Conservation (phyloP, 2,113 vertebrate species). For the Trachemys scripta region DNA sequence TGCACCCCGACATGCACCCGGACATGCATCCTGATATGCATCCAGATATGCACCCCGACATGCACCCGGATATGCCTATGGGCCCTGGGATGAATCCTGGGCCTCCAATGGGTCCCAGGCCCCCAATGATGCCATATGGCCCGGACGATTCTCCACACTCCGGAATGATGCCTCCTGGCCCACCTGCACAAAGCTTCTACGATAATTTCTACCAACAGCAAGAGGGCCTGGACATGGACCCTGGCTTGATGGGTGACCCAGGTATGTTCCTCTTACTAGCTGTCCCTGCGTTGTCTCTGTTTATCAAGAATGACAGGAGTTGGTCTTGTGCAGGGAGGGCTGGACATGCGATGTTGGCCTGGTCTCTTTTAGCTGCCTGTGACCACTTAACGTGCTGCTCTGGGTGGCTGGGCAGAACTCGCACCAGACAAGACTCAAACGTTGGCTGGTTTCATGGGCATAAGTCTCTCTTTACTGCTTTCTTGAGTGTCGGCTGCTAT, state of each 20-base stretch:
- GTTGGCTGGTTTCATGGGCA: background rate
- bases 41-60: conserved; percentile 81
- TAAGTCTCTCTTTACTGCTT: background rate
- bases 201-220: conserved; percentile 90
- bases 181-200: conserved; percentile 86
- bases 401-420: background rate
- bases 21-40: conserved; percentile 86
- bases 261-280: conserved; percentile 32
- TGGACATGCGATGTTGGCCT: accelerated
- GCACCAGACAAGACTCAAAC: background rate
- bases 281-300: background rate
- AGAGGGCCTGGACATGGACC: conserved; percentile 86
- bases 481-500: background rate
- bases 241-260: conserved; percentile 66
- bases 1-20: conserved; percentile 80
- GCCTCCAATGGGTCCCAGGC: conserved; percentile 78
- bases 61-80: conserved; percentile 82
- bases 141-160: conserved; percentile 85
- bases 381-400: background rate
- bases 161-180: conserved; percentile 84
- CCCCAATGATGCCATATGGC: conserved; percentile 88
- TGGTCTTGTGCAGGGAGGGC: accelerated
- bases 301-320: background rate
- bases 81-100: conserved; percentile 78
- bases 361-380: accelerated